Conservation (phyloP, 2,113 vertebrate species). For the Piprites chloris region DNA sequence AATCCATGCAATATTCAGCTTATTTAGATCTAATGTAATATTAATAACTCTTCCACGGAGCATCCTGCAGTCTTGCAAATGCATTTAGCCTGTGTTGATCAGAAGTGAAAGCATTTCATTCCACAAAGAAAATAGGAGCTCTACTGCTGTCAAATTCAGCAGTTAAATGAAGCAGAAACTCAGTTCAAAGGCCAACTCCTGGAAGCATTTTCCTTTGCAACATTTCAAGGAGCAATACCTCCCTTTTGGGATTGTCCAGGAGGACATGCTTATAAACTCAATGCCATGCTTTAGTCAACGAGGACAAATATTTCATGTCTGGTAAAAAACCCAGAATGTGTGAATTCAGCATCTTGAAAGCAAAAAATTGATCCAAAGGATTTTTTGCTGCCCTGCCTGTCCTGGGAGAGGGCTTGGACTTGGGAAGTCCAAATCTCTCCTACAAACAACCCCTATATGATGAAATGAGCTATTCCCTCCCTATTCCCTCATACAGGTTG, state of each 20-base stretch:
- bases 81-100: neutral
- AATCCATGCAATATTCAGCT: neutral
- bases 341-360: neutral
- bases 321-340: neutral
- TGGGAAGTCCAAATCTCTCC: neutral
- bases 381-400: neutral
- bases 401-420: neutral
- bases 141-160: constrained; percentile 31
- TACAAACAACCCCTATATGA: neutral
- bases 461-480: neutral
- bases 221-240: constrained; percentile 33
- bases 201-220: constrained; percentile 49
- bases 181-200: constrained; percentile 59
- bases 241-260: constrained; percentile 31
- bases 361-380: neutral
- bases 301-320: constrained; percentile 26
- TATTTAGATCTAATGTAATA: neutral
- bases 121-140: constrained; percentile 31
- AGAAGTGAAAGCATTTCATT: constrained; percentile 23
- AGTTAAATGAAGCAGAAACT: constrained; percentile 61
- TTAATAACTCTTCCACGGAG: neutral
- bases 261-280: constrained; percentile 14
- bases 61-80: neutral
- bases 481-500: neutral
- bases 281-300: neutral